phyloP scores from a whole-genome alignment of 2,113 vertebrate species.

The Chlorodrepanis virens region DNA sequence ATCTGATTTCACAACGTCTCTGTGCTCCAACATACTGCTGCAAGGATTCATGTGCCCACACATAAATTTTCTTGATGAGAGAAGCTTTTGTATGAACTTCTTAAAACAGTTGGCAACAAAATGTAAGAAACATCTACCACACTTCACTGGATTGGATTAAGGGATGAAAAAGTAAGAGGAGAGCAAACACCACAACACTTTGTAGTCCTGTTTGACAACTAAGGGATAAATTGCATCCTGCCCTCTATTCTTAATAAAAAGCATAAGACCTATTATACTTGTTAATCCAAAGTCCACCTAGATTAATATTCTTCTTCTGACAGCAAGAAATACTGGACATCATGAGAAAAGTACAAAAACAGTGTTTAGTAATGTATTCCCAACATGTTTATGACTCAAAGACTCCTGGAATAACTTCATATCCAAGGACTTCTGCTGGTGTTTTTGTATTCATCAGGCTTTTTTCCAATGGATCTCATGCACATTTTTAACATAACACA shows the following conservation, averaged over 20 bases:
- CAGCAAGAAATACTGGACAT: neutral
- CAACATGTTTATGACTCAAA: neutral
- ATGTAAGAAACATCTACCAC: neutral
- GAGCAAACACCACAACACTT: neutral
- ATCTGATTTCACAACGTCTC: neutral
- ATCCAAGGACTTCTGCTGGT: neutral
- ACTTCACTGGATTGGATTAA: neutral
- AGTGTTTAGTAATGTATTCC: neutral
- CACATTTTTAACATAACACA: neutral
- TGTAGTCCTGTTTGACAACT: neutral
- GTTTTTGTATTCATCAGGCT: neutral
- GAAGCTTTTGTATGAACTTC: neutral
- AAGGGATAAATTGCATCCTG: neutral
- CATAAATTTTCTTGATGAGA: neutral
- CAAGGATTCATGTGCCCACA: neutral
- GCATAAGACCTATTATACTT: neutral
- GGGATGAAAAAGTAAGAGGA: neutral
- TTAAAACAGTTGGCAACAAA: neutral
- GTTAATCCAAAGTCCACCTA: neutral
- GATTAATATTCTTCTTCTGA: neutral
- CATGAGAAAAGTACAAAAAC: neutral
- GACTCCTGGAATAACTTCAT: neutral
- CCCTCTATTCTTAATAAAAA: conserved; percentile 19
- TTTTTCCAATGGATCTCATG: neutral
- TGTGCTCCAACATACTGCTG: neutral